Conservation (phyloP, 1,140 invertebrate genomes). For the Archivesica marissinica region DNA sequence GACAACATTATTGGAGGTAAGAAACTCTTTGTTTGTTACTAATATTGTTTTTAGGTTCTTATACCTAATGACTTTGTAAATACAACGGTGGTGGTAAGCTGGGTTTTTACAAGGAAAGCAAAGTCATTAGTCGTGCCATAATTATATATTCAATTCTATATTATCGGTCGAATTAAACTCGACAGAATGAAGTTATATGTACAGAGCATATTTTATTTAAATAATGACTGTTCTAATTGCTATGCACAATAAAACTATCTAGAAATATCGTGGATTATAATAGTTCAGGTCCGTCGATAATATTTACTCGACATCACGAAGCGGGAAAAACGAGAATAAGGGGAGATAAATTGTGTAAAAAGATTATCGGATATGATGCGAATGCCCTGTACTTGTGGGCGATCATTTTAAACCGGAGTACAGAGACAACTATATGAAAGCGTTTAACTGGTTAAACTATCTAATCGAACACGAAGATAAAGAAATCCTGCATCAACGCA, state of each 20-base stretch:
- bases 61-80: background rate
- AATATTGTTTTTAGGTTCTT: background rate
- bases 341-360: conserved; percentile 27
- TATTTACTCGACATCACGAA: conserved; percentile 45
- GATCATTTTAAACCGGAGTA: conserved; percentile 46
- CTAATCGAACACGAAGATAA: background rate
- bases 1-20: conserved; percentile 35
- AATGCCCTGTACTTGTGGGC: conserved; percentile 65
- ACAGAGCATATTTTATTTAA: too few species aligned
- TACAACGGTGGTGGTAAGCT: background rate
- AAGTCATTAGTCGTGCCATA: background rate
- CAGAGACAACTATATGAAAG: conserved; percentile 31
- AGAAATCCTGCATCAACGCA: conserved; percentile 22
- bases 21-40: background rate
- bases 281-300: conserved; percentile 40
- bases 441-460: conserved; percentile 53
- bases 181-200: too few species aligned
- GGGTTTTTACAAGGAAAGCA: background rate
- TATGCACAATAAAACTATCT: too few species aligned
- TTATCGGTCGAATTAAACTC: background rate
- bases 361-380: conserved; percentile 59
- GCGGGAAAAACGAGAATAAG: conserved; percentile 44
- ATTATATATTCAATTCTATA: background rate
- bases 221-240: too few species aligned
- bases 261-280: background rate